Evolutionary conservation across 2,797 vertebrate genomes (phyloP).

Genomic region (Falco concolor): DNA sequence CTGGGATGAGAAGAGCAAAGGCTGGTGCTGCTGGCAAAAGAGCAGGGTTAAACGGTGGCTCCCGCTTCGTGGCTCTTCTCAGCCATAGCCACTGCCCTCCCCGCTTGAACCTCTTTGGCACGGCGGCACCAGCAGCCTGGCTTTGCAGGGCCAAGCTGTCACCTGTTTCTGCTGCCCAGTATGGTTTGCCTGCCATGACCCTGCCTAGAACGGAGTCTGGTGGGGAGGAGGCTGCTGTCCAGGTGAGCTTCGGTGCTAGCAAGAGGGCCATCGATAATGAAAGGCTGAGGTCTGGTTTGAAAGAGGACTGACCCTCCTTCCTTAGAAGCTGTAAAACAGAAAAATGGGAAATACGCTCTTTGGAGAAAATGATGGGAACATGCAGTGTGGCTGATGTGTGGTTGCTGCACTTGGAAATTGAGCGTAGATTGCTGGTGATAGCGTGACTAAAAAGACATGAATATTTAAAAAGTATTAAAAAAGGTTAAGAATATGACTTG

Average conservation of each 20-base stretch:
- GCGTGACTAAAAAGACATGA: background rate
- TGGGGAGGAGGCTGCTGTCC: background rate
- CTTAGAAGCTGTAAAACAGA: background rate
- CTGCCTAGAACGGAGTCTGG: background rate
- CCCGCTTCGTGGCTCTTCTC: background rate
- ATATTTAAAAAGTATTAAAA: background rate
- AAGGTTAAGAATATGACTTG: background rate
- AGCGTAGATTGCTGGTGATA: background rate
- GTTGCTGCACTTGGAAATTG: background rate
- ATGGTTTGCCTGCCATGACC: background rate
- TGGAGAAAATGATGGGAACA: background rate
- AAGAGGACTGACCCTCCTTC: background rate
- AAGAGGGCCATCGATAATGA: background rate
- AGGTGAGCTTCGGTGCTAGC: background rate
- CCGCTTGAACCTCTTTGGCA: background rate
- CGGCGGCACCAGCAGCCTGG: background rate
- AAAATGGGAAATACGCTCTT: background rate
- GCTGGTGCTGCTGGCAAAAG: background rate
- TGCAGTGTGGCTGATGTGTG: background rate
- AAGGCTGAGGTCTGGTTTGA: background rate
- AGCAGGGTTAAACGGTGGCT: background rate
- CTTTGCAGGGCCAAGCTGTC: background rate
- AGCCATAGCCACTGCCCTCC: background rate
- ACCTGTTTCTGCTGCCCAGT: background rate
- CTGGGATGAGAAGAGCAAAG: background rate